Base-by-base conservation (phyloP, 2,888 invertebrate species). In the Rhamphomyia laevipes region DNA sequence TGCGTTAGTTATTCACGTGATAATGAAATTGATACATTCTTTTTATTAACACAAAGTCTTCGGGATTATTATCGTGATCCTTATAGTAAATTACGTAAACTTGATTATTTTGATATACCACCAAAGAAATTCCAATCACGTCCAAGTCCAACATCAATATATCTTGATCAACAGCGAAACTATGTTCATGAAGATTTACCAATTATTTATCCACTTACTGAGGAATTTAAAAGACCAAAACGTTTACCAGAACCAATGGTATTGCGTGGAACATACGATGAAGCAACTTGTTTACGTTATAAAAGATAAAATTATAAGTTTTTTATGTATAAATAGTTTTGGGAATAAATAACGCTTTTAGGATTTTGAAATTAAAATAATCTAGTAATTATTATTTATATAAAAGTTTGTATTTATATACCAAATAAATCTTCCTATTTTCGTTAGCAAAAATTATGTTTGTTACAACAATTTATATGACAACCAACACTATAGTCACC, bases 1-100 rank as follows among this genome's bases (percentile, higher is more conserved):
- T 52, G 60, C 40, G 56, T 65, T 13, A 61, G 62, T 51, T 63
- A 66, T 54, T 54, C 53, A 1, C 55, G 56, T 12, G 42, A 60
- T 27, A 53, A 57, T 40, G 59, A 59, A 43, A 56, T 66, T 43
- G 64, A 67, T 46, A 45, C 49, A 9, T 66, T 64, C 51, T 67
- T 65, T 46, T 51, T 58, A 38, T 55, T 60, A 12, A 64, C 64
- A 38, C 70, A 69, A 53, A 56, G 58, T 30, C 60, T 61, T 52
- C 55, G 69, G 11, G 69, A 70, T 43, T 65, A 60, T 33, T 66
- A 60, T 51, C 61, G 64, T 10, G 69, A 70, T 55, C 58, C 65
- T 1, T 56, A 59, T 45, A 56, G 59, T 18, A 65, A 62, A 45
- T 7, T 67, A 37, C 49, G 53, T 4, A 55, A 52, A 0, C 59